These are phyloP conservation scores for Tigriopus californicus DNA, from an alignment of 2,888 invertebrate genomes.

Conservation along the genomic window DNA sequence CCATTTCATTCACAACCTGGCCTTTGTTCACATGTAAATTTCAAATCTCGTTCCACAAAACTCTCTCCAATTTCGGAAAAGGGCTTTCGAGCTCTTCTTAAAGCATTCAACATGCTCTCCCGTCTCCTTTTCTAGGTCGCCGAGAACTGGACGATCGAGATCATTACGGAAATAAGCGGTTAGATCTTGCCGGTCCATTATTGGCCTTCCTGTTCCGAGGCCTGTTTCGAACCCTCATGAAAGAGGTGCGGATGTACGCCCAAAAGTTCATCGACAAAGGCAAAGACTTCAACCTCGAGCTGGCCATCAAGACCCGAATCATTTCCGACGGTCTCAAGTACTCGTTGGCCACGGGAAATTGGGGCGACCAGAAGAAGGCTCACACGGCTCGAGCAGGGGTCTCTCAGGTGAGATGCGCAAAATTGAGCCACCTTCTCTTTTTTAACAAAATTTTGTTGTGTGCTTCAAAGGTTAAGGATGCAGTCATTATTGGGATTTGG, in stretches of 20 bases:
- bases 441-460: background rate
- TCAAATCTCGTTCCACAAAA: too few species aligned
- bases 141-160: conserved; percentile 96
- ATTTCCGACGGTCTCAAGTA: conserved; percentile 95
- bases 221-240: conserved; percentile 82
- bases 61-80: too few species aligned
- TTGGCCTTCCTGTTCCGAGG: conserved; percentile 92
- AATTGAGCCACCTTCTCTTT: conserved; percentile 23
- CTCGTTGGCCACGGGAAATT: conserved; percentile 96
- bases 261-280: conserved; percentile 97
- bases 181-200: conserved; percentile 92
- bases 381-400: conserved; percentile 95
- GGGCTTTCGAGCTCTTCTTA: too few species aligned
- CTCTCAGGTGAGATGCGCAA: too few species aligned
- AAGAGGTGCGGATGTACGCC: conserved; percentile 93
- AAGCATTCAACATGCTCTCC: too few species aligned
- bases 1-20: too few species aligned
- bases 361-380: conserved; percentile 99
- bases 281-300: conserved; percentile 92
- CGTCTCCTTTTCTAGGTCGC: conserved; percentile 34
- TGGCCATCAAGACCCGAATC: conserved; percentile 88
- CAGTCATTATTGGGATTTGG: background rate
- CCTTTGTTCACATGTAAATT: too few species aligned
- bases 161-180: conserved; percentile 97
- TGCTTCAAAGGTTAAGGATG: too few species aligned